Evolutionary conservation across 2,113 vertebrate species (phyloP).

Genomic region (Rana temporaria): DNA sequence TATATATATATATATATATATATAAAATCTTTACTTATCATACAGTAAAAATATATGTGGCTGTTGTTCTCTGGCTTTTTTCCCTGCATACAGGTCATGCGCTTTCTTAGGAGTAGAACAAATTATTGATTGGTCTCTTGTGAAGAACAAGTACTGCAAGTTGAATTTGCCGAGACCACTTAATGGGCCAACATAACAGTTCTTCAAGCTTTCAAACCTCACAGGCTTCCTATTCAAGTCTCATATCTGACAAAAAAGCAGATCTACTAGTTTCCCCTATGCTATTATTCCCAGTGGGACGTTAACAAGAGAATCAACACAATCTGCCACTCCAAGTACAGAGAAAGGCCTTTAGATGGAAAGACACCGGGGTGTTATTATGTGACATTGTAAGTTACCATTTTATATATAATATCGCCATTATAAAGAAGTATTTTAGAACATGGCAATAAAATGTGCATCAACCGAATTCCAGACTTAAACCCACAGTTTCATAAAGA

Average conservation of each 20-base stretch:
- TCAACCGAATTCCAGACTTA: constrained; percentile 22
- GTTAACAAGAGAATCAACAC: constrained; percentile 37
- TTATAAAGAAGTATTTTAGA: constrained; percentile 39
- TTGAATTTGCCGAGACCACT: constrained; percentile 3
- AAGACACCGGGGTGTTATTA: constrained; percentile 21
- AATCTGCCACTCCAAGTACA: constrained; percentile 19
- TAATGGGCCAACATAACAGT: constrained; percentile 25
- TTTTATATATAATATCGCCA: constrained; percentile 28
- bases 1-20: too few relatives aligned
- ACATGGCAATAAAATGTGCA: neutral
- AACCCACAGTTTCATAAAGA: constrained; percentile 34
- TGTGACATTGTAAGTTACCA: constrained; percentile 9
- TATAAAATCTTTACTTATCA: neutral
- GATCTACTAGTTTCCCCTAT: constrained; percentile 7
- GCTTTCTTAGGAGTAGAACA: constrained; percentile 1
- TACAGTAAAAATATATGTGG: neutral
- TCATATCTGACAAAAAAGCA: constrained; percentile 19
- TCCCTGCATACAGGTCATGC: neutral
- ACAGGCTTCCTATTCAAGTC: constrained; percentile 1
- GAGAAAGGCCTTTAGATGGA: constrained; percentile 34
- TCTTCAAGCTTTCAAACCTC: constrained; percentile 13
- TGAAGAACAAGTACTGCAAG: neutral
- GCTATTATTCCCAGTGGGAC: constrained; percentile 35
- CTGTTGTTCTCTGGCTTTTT: neutral
- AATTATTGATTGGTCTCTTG: constrained; percentile 15